phyloP scores from a whole-genome alignment of 2,113 vertebrate genomes.

The Dryoscopus gambensis region DNA sequence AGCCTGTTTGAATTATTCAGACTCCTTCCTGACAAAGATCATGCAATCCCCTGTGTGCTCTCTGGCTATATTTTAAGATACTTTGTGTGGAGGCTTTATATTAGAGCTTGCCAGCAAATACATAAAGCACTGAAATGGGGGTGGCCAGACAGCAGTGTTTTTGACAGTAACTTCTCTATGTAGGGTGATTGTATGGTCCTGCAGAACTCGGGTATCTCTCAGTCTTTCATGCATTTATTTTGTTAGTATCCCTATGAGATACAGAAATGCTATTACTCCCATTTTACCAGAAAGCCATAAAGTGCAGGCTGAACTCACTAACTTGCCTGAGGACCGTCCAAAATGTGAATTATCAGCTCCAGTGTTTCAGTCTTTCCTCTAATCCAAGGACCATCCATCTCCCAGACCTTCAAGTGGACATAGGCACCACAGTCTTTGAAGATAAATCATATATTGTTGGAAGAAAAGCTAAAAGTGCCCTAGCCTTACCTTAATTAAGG shows the following conservation, averaged over 20 bases:
- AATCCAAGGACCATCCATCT: background rate
- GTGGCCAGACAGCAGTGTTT: background rate
- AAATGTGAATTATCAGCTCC: background rate
- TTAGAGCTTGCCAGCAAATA: background rate
- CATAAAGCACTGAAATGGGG: background rate
- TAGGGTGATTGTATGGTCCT: background rate
- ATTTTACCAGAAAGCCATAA: background rate
- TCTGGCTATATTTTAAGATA: background rate
- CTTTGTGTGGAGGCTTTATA: background rate
- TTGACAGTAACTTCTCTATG: background rate
- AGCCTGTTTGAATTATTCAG: slow-evolving; percentile 8
- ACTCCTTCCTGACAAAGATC: background rate
- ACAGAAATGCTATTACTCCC: background rate
- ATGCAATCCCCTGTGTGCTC: background rate
- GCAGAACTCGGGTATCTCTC: background rate
- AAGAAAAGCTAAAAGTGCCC: background rate
- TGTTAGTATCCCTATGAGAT: background rate
- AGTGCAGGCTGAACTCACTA: background rate
- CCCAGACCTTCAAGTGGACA: background rate
- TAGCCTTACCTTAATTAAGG: background rate
- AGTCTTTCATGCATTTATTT: background rate
- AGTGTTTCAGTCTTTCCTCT: background rate
- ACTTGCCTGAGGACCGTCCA: background rate
- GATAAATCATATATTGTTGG: background rate
- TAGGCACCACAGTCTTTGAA: background rate